Evolutionary conservation across 2,888 invertebrate genomes (phyloP), one percentile per base, ranked within the genome.

Genomic region (Hypena proboscidalis): DNA sequence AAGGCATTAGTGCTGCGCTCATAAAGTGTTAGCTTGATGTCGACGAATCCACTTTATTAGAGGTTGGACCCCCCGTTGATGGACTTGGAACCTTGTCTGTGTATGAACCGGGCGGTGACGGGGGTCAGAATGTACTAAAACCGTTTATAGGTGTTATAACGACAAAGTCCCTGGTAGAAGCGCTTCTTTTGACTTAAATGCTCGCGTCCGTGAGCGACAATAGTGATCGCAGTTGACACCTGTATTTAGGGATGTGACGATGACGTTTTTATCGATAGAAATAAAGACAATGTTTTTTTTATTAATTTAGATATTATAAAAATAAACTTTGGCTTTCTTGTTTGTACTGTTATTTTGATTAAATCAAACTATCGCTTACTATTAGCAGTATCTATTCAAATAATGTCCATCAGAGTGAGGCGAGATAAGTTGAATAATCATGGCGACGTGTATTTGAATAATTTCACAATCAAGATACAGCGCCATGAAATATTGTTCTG

Each of bases 1-100:
- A 77, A 69, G 74, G 80, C 82, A 84, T 85, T 85, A 85, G 83
- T 80, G 82, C 69, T 74, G 80, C 52, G 70, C 68, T 75, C 80
- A 77, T 87, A 86, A 88, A 88, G 79, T 84, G 85, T 80, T 85
- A 84, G 87, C 85, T 84, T 85, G 80, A 87, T 89, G 85, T 88
- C 88, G 86, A 87, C 89, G 86, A 86, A 86, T 85, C 86, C 85
- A 84, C 85, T 87, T 86, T 86, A 88, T 85, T 87, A 86, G 83
- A 75, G 76, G 69, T 61, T 61, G 70, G 87, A 85, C 84, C 87
- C 77, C 88, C 89, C 84, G 84, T 81, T 80, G 85, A 48, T 69
- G 62, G 48, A 63, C 58, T 66, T 77, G 64, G 77, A 77, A 85
- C 88, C 77, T 69, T 88, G 80, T 87, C 85, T 56, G 54, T 70